Evolutionary conservation across 1,140 invertebrate genomes (phyloP), one percentile per base, ranked within the genome.

Genomic region (Paralvinella palmiformis): DNA sequence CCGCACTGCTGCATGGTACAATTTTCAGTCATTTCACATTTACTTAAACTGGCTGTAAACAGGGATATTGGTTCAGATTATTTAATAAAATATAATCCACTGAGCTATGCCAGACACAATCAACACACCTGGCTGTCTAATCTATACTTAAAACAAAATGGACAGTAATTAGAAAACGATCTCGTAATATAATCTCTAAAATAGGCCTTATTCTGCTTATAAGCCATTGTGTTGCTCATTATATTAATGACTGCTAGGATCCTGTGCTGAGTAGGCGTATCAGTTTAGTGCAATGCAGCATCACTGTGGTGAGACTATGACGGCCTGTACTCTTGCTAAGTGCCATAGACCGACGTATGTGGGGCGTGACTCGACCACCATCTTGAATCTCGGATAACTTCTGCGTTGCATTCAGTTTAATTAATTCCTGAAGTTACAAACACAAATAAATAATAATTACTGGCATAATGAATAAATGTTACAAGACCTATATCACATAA

Each of bases 321-420:
- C 66, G 56, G 36, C 63, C 50, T 48, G 55, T 62, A 50, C 66
- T 71, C 29, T 69, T 60, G 36, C 63, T 65, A 1, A 66, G 53
- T 2, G 59, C 59, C 45, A 68, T 53, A 17, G 58, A 55, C 24
- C 60, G 27, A 24, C 52, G 50, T 6, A 66, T 66, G 7, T 68
- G 44, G 15, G 68, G 66, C 13, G 68, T 68, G 31, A 59, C 61
- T 32, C 63, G 61, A n/a, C 31, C 55, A 33, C 52, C 27, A 4
- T 63, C 60, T 17, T 60, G 33, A 15, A 66, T 62, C 45, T 72
- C 45, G 24, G 63, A 63, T 10, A 74, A 36, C 59, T 74, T 74
- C 32, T 71, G 64, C 22, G 70, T 65, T 27, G 69, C 71, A 55
- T 74, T 68, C 55, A 71, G 36, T 6, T 66, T 48, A n/a, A 69